Conservation (phyloP, 1,140 invertebrate genomes). For the Agraylea sexmaculata region DNA sequence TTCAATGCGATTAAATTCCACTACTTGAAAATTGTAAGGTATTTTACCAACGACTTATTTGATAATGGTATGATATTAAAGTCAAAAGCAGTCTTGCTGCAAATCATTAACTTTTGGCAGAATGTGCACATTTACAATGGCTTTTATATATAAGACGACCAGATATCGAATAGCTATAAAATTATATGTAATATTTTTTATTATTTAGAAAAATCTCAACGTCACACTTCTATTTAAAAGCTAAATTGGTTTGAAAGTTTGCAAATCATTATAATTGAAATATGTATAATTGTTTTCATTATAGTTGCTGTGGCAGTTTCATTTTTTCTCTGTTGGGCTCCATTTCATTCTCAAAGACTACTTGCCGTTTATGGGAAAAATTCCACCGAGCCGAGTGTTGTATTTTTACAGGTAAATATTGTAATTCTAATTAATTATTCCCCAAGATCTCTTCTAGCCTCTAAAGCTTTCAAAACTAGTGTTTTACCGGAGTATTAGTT, state of each 20-base stretch:
- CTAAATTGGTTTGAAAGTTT: neutral
- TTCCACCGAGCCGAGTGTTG: conserved; percentile 30
- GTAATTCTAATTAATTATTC: neutral
- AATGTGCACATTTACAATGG: conserved; percentile 1
- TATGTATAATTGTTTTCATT: conserved; percentile 21
- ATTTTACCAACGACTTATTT: no score
- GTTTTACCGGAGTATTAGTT: neutral
- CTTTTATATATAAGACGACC: neutral
- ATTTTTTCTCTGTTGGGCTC: conserved; percentile 89
- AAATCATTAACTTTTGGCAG: no score
- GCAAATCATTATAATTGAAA: conserved; percentile 1
- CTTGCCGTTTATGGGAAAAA: conserved; percentile 59
- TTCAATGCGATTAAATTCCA: no score
- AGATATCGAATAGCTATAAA: conserved; percentile 1
- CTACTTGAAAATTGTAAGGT: no score
- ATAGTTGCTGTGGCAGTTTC: conserved; percentile 84
- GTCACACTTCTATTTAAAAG: neutral
- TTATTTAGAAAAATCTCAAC: conserved; percentile 1
- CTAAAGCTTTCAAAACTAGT: neutral
- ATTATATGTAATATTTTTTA: neutral
- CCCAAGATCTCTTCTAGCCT: neutral
- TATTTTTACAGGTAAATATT: conserved; percentile 30
- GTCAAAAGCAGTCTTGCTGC: no score
- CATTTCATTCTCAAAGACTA: conserved; percentile 81
- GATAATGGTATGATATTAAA: no score